Conservation (phyloP, 2,113 vertebrate genomes). For the Cyphomyrus plagiostoma region DNA sequence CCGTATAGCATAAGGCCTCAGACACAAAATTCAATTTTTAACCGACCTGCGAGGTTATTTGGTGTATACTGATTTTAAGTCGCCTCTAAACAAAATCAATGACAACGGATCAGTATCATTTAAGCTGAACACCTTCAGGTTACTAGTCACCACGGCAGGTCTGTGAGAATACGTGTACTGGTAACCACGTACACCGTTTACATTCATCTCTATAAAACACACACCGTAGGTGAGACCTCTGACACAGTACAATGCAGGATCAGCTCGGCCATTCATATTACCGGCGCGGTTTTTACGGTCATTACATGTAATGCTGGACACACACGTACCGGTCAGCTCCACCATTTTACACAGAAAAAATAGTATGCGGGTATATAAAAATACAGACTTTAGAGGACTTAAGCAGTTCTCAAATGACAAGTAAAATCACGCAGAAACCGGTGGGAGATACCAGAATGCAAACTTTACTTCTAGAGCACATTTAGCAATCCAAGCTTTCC, state of each 20-base stretch:
- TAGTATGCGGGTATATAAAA: background rate
- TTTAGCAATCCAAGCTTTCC: too few species aligned
- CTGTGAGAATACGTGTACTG: background rate
- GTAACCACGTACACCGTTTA: background rate
- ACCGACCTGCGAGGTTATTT: background rate
- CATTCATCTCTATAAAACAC: background rate
- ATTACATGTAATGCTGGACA: background rate
- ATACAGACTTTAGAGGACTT: background rate
- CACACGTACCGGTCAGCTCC: background rate
- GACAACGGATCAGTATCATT: background rate
- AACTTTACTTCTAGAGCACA: too few species aligned
- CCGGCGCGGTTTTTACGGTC: background rate
- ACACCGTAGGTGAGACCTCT: background rate
- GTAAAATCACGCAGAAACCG: background rate
- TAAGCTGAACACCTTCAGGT: background rate
- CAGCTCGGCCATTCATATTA: background rate
- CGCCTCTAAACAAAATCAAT: background rate
- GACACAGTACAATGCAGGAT: background rate
- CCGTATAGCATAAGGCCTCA: background rate
- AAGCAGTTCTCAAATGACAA: background rate
- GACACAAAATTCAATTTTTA: background rate
- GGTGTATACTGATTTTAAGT: background rate
- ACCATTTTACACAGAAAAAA: background rate
- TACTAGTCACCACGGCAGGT: background rate
- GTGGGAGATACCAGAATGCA: background rate